Evolutionary conservation across 2,113 vertebrate genomes (phyloP).

Genomic region (Silurus glanis): DNA sequence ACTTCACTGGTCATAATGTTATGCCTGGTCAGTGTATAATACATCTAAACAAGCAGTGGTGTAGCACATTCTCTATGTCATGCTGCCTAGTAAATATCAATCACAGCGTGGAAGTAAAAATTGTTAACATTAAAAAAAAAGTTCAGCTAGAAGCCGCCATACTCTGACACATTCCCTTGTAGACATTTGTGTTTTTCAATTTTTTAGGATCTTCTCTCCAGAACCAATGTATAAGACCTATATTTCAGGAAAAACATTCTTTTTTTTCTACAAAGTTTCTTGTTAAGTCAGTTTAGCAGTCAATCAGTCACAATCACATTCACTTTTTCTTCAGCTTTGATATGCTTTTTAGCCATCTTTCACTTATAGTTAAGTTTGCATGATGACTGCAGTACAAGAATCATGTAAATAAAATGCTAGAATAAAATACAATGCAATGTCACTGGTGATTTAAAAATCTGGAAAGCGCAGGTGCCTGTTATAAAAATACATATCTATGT

Average conservation of each 20-base stretch:
- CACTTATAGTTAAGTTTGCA: not conserved
- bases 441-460: too few species aligned
- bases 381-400: too few species aligned
- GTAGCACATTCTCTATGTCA: not conserved
- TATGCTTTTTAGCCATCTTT: not conserved
- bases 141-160: too few species aligned
- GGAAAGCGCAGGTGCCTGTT: too few species aligned
- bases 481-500: not conserved
- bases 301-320: too few species aligned
- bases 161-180: not conserved
- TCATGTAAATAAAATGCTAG: too few species aligned
- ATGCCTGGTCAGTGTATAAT: not conserved
- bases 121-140: not conserved
- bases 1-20: too few species aligned
- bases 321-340: too few species aligned
- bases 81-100: not conserved
- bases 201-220: not conserved
- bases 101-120: not conserved
- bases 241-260: too few species aligned
- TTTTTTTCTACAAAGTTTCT: too few species aligned
- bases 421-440: not conserved
- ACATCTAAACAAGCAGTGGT: not conserved
- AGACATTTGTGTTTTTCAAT: not conserved
- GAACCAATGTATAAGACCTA: too few species aligned
- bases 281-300: too few species aligned